Conservation (phyloP, 2,113 vertebrate species). For the Pluvialis apricaria region DNA sequence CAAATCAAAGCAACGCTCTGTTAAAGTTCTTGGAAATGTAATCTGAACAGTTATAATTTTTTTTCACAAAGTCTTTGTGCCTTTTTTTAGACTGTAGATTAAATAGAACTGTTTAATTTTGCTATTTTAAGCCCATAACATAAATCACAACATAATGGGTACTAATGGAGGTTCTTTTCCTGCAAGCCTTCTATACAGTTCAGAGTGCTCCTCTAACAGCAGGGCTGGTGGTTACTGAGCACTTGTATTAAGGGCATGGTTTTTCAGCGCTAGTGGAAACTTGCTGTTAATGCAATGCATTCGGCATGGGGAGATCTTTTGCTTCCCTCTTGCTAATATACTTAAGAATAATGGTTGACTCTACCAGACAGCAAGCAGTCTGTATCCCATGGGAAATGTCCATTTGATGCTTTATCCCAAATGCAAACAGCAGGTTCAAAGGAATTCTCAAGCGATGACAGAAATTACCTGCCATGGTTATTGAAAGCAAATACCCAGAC, state of each 20-base stretch:
- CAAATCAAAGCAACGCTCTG: neutral
- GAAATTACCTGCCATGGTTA: neutral
- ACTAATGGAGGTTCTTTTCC: conserved; percentile 1
- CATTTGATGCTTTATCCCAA: conserved; percentile 10
- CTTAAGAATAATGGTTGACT: neutral
- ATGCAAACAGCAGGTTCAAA: conserved; percentile 11
- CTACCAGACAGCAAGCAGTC: neutral
- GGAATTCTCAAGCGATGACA: neutral
- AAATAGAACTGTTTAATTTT: conserved; percentile 8
- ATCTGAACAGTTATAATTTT: conserved; percentile 14
- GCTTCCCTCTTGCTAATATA: neutral
- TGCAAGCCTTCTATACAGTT: conserved; percentile 6
- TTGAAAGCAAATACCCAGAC: neutral
- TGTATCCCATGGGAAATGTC: neutral
- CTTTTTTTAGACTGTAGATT: conserved; percentile 68
- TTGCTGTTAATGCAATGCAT: conserved; percentile 11
- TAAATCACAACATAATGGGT: conserved; percentile 44
- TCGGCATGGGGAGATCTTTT: neutral
- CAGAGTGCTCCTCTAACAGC: conserved; percentile 15
- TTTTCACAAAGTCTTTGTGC: conserved; percentile 61
- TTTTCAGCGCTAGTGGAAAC: conserved; percentile 28
- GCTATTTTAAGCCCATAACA: conserved; percentile 28
- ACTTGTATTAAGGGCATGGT: conserved; percentile 57
- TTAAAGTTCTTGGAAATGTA: conserved; percentile 30
- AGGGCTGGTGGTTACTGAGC: conserved; percentile 36